Conservation (phyloP, 2,113 vertebrate species). For the Promerops cafer region DNA sequence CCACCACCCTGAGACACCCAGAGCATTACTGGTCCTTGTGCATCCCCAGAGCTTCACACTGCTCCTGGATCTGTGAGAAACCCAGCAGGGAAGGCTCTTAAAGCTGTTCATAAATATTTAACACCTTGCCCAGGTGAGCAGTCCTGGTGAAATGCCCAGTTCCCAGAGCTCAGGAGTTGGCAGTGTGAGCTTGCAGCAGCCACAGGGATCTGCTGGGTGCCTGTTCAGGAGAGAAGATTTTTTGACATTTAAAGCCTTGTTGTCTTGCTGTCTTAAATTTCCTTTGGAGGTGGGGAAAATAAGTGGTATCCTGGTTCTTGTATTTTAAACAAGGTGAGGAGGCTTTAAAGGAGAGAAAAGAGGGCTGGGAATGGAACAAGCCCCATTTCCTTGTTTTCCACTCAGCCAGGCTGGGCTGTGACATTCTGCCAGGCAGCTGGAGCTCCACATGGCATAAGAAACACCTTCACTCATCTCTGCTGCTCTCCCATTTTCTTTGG, state of each 20-base stretch:
- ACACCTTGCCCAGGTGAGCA: background rate
- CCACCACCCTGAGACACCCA: background rate
- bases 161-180: background rate
- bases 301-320: background rate
- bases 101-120: background rate
- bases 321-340: background rate
- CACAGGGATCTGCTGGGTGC: background rate
- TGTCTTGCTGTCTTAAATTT: background rate
- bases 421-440: background rate
- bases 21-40: background rate
- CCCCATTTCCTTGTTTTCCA: background rate
- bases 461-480: background rate
- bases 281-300: background rate
- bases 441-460: background rate
- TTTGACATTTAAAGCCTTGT: background rate
- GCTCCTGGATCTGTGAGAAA: background rate
- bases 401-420: background rate
- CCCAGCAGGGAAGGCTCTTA: background rate
- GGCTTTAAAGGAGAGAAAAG: background rate
- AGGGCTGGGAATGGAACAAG: background rate
- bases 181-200: background rate
- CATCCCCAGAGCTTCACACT: rapidly evolving
- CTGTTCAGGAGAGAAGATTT: background rate
- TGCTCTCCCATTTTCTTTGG: background rate
- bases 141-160: background rate